Evolutionary conservation across 2,797 vertebrate genomes (phyloP).

Genomic region (Florisuga fusca): DNA sequence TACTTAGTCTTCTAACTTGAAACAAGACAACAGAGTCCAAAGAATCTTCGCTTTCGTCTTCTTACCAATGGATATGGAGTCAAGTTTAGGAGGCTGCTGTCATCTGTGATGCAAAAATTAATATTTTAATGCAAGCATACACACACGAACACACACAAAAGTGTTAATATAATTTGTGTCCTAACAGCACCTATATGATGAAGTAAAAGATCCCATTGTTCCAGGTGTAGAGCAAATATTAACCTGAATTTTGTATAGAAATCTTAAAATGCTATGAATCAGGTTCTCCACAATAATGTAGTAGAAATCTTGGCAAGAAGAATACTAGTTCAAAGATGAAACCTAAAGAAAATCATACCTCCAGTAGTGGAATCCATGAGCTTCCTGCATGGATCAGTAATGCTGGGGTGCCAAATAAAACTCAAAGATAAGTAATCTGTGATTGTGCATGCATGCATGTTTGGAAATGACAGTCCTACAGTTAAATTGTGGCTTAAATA

Average conservation of each 20-base stretch:
- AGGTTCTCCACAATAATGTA: background rate
- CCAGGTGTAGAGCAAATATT: background rate
- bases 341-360: background rate
- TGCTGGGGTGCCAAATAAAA: background rate
- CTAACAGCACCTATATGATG: background rate
- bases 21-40: constrained; percentile 97
- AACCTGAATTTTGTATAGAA: background rate
- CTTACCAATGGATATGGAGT: constrained; percentile 94
- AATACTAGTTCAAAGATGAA: background rate
- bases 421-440: background rate
- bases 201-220: background rate
- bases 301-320: background rate
- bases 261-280: background rate
- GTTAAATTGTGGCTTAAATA: background rate
- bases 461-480: background rate
- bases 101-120: constrained; percentile 82
- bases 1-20: constrained; percentile 87
- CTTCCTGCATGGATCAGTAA: background rate
- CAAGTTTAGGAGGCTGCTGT: constrained; percentile 98
- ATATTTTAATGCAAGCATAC: background rate
- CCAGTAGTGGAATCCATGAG: background rate
- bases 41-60: constrained; percentile 97
- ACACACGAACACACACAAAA: background rate
- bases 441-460: background rate
- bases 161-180: background rate